Conservation (phyloP, 2,797 vertebrate genomes). For the Propithecus perrieri region DNA sequence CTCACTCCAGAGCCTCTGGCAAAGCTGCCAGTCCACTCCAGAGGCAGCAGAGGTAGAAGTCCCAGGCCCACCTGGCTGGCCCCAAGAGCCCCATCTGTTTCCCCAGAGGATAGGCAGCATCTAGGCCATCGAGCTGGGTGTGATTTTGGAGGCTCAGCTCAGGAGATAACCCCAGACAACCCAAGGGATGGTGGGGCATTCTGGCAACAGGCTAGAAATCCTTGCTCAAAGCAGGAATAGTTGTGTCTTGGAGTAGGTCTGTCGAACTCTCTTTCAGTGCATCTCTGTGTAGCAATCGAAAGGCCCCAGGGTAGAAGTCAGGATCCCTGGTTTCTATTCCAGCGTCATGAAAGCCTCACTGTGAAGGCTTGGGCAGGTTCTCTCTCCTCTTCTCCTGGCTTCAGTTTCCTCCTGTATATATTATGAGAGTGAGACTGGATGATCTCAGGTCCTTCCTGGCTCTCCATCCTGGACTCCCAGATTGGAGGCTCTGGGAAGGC, state of each 20-base stretch:
- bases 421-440: not conserved
- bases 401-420: not conserved
- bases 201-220: constrained; percentile 36
- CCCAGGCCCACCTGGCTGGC: not conserved
- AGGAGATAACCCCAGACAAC: constrained; percentile 17
- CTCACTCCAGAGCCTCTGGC: not conserved
- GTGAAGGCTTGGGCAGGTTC: not conserved
- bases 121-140: not conserved
- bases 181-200: not conserved
- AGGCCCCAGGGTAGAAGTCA: not conserved
- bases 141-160: constrained; percentile 49
- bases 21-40: not conserved
- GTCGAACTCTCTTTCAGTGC: not conserved
- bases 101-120: constrained; percentile 38
- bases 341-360: not conserved
- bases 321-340: not conserved
- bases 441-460: not conserved
- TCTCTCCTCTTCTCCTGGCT: not conserved
- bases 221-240: constrained; percentile 52
- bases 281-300: not conserved
- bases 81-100: constrained; percentile 2
- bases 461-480: constrained; percentile 28
- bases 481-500: not conserved
- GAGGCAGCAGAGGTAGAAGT: not conserved
- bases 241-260: constrained; percentile 19